Base-by-base conservation (phyloP, 2,113 vertebrate species). In the Toxotes jaculatrix region DNA sequence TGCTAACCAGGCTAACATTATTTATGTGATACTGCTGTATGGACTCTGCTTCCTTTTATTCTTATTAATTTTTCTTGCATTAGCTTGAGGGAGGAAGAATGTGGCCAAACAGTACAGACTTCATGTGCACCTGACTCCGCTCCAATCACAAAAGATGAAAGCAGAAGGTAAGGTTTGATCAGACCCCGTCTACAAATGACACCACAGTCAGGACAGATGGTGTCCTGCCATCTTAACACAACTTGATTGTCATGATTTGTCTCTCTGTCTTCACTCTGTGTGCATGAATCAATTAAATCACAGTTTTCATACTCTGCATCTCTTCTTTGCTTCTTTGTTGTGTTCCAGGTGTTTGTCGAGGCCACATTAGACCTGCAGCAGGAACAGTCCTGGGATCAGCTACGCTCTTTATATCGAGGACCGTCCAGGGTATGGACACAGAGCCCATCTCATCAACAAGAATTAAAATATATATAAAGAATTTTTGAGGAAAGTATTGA, bases 381-480 rank as follows among this genome's bases (percentile, higher is more conserved):
- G 93, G 94, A 96, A 49, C 98, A 98, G 77, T 97, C 98, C 10
- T 99, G 98, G 92, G 96, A 97, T 84, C 97, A 98, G 71, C 96
- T 99, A 34, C 96, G 97, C 67, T 96, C 86, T 61, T 94, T 98
- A 19, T 99, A 98, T 94, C 93, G 96, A 87, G 98, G 97, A 83
- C 95, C 96, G 3, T 98, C 98, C 61, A 93, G 97, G 89, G 98
- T 99, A 97, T 4, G 51, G 14, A 47, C 64, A 47, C 43, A 47
- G 23, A 14, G 3, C 14, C 4, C 14, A 9, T 59, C 19, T 32
- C 4, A 23, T 27, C 23, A 11, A n/a, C 23, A 19, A 8, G 17
- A 51, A 51, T 17, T 19, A 19, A 19, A 14, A 45, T 3, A 45
- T 45, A 45, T 45, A 45, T 40, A 40, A 40, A 40, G 2, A 45